phyloP scores from a whole-genome alignment of 2,888 invertebrate species.

The Acleris laterana region DNA sequence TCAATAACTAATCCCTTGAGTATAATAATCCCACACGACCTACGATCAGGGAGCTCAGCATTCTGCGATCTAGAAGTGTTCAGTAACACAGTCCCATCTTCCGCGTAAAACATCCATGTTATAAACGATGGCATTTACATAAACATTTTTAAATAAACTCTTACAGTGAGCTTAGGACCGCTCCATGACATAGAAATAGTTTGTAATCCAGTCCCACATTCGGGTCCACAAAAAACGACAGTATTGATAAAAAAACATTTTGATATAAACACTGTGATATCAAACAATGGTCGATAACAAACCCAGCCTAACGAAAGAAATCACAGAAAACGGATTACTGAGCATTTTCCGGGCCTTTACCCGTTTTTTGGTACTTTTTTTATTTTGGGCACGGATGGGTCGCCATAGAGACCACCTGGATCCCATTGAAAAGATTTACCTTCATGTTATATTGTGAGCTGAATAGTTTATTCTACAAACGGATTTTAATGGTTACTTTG shows the following conservation, averaged over 20 bases:
- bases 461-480: slow-evolving; percentile 74
- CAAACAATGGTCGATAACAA: slow-evolving; percentile 27
- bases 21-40: slow-evolving; percentile 11
- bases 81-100: slow-evolving; percentile 7
- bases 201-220: slow-evolving; percentile 10
- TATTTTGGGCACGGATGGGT: slow-evolving; percentile 59
- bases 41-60: not conserved
- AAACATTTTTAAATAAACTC: slow-evolving; percentile 20
- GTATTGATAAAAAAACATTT: slow-evolving; percentile 9
- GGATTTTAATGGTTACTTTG: slow-evolving; percentile 56
- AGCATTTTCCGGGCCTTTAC: slow-evolving; percentile 45
- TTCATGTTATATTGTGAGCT: slow-evolving; percentile 73
- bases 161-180: slow-evolving; percentile 1
- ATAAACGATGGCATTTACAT: not conserved
- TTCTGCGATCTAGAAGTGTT: slow-evolving; percentile 10
- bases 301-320: slow-evolving; percentile 42
- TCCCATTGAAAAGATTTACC: slow-evolving; percentile 73
- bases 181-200: slow-evolving; percentile 11
- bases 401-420: slow-evolving; percentile 69
- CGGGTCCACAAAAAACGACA: not conserved
- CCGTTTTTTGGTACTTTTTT: slow-evolving; percentile 44
- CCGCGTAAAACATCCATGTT: not conserved
- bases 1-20: slow-evolving; percentile 24
- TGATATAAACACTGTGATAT: slow-evolving; percentile 18
- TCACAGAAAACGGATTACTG: slow-evolving; percentile 48